Conservation (phyloP, 2,797 vertebrate genomes). For the Odontamblyopus rebecca region DNA sequence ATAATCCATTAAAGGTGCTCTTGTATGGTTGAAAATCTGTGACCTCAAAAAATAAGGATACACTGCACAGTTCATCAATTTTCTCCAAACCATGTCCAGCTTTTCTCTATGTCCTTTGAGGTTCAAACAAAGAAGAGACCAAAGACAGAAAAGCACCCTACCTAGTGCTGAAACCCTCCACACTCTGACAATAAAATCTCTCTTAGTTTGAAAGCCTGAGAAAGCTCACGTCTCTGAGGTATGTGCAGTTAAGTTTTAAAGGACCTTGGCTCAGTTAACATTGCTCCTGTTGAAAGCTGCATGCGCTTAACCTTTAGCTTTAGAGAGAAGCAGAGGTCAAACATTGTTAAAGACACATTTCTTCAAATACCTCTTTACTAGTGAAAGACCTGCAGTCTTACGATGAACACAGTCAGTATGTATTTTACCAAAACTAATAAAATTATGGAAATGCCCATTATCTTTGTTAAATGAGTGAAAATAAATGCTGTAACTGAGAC, state of each 20-base stretch:
- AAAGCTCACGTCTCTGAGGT: not conserved
- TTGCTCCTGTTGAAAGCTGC: not conserved
- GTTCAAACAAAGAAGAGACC: not conserved
- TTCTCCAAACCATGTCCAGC: not conserved
- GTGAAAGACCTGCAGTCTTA: too few relatives aligned
- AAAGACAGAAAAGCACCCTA: not conserved
- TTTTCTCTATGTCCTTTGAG: not conserved
- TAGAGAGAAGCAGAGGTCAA: not conserved
- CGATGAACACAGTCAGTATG: too few relatives aligned
- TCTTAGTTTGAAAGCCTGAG: slow-evolving; percentile 1
- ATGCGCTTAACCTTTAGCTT: slow-evolving; percentile 1
- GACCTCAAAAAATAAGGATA: too few relatives aligned
- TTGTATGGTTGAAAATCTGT: too few relatives aligned
- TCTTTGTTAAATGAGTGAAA: too few relatives aligned
- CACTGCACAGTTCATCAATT: too few relatives aligned
- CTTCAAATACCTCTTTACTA: too few relatives aligned
- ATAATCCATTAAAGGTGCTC: too few relatives aligned
- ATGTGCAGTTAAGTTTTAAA: not conserved
- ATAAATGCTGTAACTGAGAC: too few relatives aligned
- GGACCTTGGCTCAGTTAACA: slow-evolving; percentile 5
- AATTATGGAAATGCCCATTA: too few relatives aligned
- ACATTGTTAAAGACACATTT: not conserved
- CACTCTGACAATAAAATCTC: not conserved
- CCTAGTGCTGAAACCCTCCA: not conserved
- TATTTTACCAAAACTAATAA: too few relatives aligned